Evolutionary conservation across 2,113 vertebrate species (phyloP), one percentile per base, ranked within the genome.

Genomic region (Maccullochella peelii): DNA sequence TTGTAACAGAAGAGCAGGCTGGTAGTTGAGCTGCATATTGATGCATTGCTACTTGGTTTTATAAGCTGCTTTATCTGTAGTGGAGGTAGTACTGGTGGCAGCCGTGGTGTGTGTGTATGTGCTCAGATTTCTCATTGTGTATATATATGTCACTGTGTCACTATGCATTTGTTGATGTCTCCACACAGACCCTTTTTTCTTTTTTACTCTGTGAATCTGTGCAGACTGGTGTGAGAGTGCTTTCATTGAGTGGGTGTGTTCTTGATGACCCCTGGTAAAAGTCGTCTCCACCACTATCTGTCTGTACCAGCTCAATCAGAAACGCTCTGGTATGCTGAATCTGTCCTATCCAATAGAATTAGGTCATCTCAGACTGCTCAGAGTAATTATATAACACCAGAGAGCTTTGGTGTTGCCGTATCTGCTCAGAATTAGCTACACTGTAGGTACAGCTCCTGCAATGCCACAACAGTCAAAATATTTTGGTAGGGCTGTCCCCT

Each of bases 81-180:
- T 69, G 77, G 75, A 91, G 75, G 80, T 83, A 73, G 54, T 61
- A 30, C 25, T 88, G 84, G 63, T 75, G 78, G 82, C 79, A 71
- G 82, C 52, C 79, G 75, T 79, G 49, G 74, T 70, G 67, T 78
- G 61, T 54, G 40, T 80, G 40, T 38, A 14, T 82, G 71, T 61
- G 73, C 49, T 77, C 33, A 69, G 30, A 84, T 59, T 11, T 44
- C 40, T 83, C 79, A 67, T 83, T 67, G 36, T 86, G 77, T 55
- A 59, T 78, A 91, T 90, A 82, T 88, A 88, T 92, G 89, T 94
- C 91, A 93, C 86, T 92, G 90, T 94, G 91, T 92, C 91, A 93
- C 86, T 52, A 33, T 89, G 85, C 65, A 86, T 85, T 76, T 80
- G 77, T 88, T 88, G 65, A 87, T 84, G 82, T 78, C 73, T 77